Evolutionary conservation across 2,888 invertebrate genomes (phyloP), one percentile per base, ranked within the genome.

Genomic region (Euplagia quadripunctaria): DNA sequence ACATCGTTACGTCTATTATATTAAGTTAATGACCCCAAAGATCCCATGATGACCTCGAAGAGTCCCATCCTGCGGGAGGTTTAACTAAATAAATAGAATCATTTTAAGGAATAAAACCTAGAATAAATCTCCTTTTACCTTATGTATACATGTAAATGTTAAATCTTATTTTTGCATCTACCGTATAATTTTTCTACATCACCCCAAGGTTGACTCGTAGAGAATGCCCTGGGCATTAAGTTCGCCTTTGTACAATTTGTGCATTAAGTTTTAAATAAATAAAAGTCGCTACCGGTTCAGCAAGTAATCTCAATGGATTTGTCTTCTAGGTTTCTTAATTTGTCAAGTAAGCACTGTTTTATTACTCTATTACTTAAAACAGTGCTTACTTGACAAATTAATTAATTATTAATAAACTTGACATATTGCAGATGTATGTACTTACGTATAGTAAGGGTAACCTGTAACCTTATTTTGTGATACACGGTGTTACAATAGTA

Each of bases 241-340:
- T n/a, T n/a, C n/a, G n/a, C n/a, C n/a, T n/a, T n/a, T n/a, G n/a
- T n/a, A n/a, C n/a, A n/a, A n/a, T n/a, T n/a, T n/a, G n/a, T n/a
- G n/a, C n/a, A n/a, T n/a, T n/a, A n/a, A n/a, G n/a, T n/a, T n/a
- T n/a, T n/a, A n/a, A n/a, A n/a, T n/a, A n/a, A n/a, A n/a, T n/a
- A n/a, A 52, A 41, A 41, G 17, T 41, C 51, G 17, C 17, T 41
- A 16, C 41, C 11, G 9, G 2, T 52, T 51, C 41, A 67, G 51
- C 31, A 31, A 11, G 9, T 41, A 52, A 52, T 16, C 67, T 67
- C 52, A 6, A 31, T 17, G 17, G 51, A 67, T 49, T 67, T 67
- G 67, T 67, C 49, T 52, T 14, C 46, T 65, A 11, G 41, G 49
- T 52, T 52, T 46, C 52, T 52, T 52, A 31, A 51, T 67, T 67